Evolutionary conservation across 2,113 vertebrate species (phyloP), one percentile per base, ranked within the genome.

Genomic region (Carettochelys insculpta): DNA sequence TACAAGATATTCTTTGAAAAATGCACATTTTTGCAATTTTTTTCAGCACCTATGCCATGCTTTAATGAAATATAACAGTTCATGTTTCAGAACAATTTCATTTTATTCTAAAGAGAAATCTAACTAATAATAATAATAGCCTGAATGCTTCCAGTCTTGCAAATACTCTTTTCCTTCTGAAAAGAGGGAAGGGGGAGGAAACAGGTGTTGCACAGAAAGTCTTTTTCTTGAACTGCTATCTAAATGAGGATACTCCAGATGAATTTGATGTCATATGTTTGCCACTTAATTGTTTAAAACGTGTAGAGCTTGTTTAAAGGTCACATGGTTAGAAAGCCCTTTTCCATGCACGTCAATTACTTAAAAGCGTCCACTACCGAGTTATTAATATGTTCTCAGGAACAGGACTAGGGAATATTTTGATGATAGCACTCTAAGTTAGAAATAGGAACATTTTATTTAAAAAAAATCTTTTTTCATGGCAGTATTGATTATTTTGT

Each of bases 231-330:
- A 47, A 58, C 19, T 54, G 13, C 41, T 27, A 16, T 78, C 14
- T 41, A 54, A 54, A 22, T 53, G 38, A 13, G 50, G n/a, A 58
- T 87, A 43, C 3, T 89, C 11, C 47, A 52, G 58, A 71, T 82
- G 61, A 27, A 87, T 80, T 80, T 82, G 9, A 31, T 80, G 45
- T 48, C n/a, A 27, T 8, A 61, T 17, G 11, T 83, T 53, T 94
- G 75, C 54, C 85, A 68, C 61, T 65, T 38, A 16, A n/a, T 61
- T 65, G 34, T 65, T 38, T 65, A 38, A 65, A 65, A 38, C 20
- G 8, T 65, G 38, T 65, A 65, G 34, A 65, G 10, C 20, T 43
- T 82, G 90, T 77, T 87, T 93, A 82, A 77, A 91, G 53, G 75
- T 83, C 51, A 13, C 61, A n/a, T 45, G 53, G 45, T 92, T 19